Conservation (phyloP, 2,113 vertebrate genomes). For the Promerops cafer region DNA sequence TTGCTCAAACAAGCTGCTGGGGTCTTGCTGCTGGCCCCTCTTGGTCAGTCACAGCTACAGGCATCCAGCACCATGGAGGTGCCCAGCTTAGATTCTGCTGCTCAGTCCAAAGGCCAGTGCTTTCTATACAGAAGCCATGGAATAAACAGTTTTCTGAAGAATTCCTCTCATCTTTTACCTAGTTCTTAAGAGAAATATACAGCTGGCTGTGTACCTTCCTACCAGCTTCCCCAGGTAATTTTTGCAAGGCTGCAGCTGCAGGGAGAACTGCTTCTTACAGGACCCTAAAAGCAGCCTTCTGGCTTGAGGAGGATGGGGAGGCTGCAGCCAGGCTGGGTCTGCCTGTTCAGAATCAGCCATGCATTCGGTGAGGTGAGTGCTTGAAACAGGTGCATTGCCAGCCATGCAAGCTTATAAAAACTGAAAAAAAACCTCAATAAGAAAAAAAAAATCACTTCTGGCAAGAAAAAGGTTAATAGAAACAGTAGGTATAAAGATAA, state of each 20-base stretch:
- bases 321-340: background rate
- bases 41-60: background rate
- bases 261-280: background rate
- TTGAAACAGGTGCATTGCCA: background rate
- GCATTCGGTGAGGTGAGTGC: rapidly evolving
- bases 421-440: background rate
- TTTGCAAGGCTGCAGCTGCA: background rate
- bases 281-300: background rate
- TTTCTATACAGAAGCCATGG: background rate
- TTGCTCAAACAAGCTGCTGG: background rate
- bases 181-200: background rate
- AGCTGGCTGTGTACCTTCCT: background rate
- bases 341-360: background rate
- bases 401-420: slow-evolving; percentile 60
- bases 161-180: background rate
- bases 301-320: background rate
- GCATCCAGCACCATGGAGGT: background rate
- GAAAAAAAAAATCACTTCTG: slow-evolving; percentile 72
- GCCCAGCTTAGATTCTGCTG: background rate
- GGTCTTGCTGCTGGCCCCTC: background rate
- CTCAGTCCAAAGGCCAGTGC: background rate
- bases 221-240: background rate
- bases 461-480: slow-evolving; percentile 87
- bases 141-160: background rate
- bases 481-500: slow-evolving; percentile 89